Percentiles rank a stretch among this genome's conserved stretches.
Conservation (phyloP, 92 coral and sea anemone species). For the Heliopora coerulea region DNA sequence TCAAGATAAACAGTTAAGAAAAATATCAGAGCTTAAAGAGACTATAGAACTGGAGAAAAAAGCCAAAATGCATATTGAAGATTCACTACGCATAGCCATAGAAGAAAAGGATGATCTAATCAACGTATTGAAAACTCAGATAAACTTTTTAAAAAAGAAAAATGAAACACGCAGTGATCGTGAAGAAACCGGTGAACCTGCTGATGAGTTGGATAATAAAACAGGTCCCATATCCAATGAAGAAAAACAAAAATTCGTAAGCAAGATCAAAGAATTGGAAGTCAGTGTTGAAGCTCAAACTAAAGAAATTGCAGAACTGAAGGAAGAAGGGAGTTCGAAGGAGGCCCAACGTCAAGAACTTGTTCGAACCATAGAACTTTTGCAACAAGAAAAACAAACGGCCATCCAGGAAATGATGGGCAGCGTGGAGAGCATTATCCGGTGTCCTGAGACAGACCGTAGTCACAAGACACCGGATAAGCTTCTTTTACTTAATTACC, state of each 20-base stretch:
- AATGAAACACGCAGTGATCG: background rate
- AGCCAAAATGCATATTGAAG: slow-evolving; percentile 96
- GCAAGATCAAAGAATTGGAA: slow-evolving; percentile 81
- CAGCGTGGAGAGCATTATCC: slow-evolving; percentile 80
- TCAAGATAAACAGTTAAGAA: slow-evolving; percentile 88
- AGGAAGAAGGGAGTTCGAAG: slow-evolving; percentile 16
- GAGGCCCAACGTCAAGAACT: slow-evolving; percentile 23
- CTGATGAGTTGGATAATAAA: slow-evolving; percentile 10
- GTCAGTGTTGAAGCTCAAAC: slow-evolving; percentile 48
- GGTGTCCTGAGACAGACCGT: no score
- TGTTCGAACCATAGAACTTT: slow-evolving; percentile 15
- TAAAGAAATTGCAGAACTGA: slow-evolving; percentile 22
- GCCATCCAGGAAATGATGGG: slow-evolving; percentile 99
- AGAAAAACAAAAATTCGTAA: slow-evolving; percentile 71
- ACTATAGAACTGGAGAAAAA: slow-evolving; percentile 95
- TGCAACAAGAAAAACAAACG: slow-evolving; percentile 86
- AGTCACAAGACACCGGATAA: no score
- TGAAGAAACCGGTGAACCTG: background rate
- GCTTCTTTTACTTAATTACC: no score
- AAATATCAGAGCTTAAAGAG: slow-evolving; percentile 98
- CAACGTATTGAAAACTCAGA: slow-evolving; percentile 90
- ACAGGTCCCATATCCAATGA: slow-evolving; percentile 77
- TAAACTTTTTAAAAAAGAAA: slow-evolving; percentile 9
- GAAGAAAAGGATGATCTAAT: slow-evolving; percentile 96
- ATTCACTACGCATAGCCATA: slow-evolving; percentile 80